Evolutionary conservation across 2,888 invertebrate species (phyloP).

Genomic region (Sacculina carcini): DNA sequence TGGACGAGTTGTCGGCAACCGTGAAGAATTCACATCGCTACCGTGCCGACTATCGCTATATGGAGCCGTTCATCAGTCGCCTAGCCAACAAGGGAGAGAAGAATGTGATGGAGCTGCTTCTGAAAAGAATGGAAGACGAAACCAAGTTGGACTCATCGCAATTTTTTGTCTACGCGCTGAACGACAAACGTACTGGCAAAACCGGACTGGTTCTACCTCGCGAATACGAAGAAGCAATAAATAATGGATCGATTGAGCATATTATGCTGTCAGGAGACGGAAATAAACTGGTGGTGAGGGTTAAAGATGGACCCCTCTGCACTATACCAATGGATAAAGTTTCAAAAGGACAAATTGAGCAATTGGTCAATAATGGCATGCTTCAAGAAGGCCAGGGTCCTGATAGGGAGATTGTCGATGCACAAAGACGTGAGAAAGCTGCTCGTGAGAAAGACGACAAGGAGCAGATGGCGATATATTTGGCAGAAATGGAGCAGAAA

Average conservation of each 20-base stretch:
- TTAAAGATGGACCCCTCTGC: constrained; percentile 11
- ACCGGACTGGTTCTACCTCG: constrained; percentile 9
- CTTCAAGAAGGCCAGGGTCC: constrained; percentile 5
- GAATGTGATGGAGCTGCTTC: constrained; percentile 5
- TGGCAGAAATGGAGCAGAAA: not conserved
- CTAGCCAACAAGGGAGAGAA: not conserved
- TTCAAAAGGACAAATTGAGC: constrained; percentile 4
- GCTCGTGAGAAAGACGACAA: not conserved
- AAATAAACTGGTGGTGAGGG: constrained; percentile 10
- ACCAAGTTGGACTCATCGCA: constrained; percentile 4
- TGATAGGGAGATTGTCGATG: not conserved
- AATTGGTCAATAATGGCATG: not conserved
- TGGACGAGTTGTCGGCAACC: not conserved
- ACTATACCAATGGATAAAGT: constrained; percentile 9
- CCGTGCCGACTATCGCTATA: not conserved
- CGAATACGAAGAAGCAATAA: constrained; percentile 12
- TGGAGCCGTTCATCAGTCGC: not conserved
- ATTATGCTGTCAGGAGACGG: constrained; percentile 12
- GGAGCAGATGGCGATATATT: not conserved
- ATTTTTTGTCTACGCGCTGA: constrained; percentile 10
- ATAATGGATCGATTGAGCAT: constrained; percentile 11
- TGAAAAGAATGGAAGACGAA: constrained; percentile 9
- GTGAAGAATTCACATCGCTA: not conserved
- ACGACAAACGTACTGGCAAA: constrained; percentile 7
- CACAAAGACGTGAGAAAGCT: not conserved